Percentiles rank a stretch among this genome's conserved stretches.
Evolutionary conservation across 2,797 vertebrate species (phyloP).

Genomic region (Clarias pachynema): DNA sequence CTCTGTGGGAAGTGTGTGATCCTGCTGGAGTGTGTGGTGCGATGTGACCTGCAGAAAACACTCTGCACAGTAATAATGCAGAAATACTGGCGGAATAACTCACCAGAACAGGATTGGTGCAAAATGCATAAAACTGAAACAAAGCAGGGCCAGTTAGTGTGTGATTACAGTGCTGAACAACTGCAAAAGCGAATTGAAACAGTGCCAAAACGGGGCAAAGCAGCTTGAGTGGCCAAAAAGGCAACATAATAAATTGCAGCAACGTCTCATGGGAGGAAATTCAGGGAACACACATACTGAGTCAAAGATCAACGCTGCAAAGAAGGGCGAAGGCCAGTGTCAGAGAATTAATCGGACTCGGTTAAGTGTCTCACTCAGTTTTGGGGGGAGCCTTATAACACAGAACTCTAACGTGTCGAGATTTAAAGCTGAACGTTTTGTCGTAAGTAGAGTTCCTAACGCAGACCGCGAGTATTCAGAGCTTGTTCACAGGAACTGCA

Average conservation of each 20-base stretch:
- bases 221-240: neutral
- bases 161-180: neutral
- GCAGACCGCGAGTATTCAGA: constrained; percentile 70
- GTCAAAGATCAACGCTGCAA: constrained; percentile 4
- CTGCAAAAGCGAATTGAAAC: neutral
- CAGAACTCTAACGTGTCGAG: constrained; percentile 29
- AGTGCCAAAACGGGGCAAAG: neutral
- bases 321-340: neutral
- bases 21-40: constrained; percentile 74
- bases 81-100: constrained; percentile 74
- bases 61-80: constrained; percentile 64
- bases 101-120: neutral
- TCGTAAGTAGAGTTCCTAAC: constrained; percentile 39
- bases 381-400: constrained; percentile 24
- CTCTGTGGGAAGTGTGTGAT: constrained; percentile 79
- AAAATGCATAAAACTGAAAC: neutral
- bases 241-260: neutral
- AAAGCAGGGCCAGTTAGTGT: neutral
- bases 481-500: constrained; percentile 66
- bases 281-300: neutral
- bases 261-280: neutral
- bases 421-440: constrained; percentile 42
- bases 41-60: constrained; percentile 70
- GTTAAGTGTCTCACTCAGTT: constrained; percentile 16
- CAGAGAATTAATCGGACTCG: constrained; percentile 2